Conservation (phyloP, 1,140 invertebrate species). For the Stratiolaelaps scimitus region DNA sequence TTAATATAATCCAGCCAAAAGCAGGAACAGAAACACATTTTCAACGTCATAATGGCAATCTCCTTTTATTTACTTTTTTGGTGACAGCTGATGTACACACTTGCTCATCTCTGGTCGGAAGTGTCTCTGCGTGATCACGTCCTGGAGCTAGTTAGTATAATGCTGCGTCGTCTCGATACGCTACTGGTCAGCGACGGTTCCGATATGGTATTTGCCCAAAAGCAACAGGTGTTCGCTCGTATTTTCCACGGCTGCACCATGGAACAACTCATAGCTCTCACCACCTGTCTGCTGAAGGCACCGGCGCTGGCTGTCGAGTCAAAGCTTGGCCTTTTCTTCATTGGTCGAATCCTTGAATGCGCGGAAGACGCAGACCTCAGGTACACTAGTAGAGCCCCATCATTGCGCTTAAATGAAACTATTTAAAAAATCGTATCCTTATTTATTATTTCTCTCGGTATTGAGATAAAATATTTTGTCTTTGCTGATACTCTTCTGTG, state of each 20-base stretch:
- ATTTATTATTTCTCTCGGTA: too few species aligned
- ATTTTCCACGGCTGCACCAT: constrained; percentile 13
- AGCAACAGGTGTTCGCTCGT: constrained; percentile 5
- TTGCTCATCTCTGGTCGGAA: background rate
- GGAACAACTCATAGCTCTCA: constrained; percentile 2
- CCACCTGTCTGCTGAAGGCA: constrained; percentile 4
- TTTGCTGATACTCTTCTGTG: too few species aligned
- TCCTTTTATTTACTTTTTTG: background rate
- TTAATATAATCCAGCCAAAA: too few species aligned
- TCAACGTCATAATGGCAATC: too few species aligned
- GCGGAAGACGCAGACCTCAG: background rate
- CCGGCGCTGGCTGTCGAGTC: background rate
- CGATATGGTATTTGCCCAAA: constrained; percentile 18
- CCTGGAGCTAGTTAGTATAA: constrained; percentile 1
- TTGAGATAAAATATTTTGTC: too few species aligned
- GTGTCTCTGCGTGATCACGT: background rate
- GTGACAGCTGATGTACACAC: constrained; percentile 1
- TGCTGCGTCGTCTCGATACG: constrained; percentile 1
- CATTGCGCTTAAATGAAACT: too few species aligned
- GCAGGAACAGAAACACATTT: too few species aligned
- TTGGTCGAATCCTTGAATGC: constrained; percentile 4
- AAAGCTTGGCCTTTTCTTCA: constrained; percentile 24
- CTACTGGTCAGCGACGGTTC: background rate
- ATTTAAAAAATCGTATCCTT: too few species aligned
- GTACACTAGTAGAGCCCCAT: background rate